Evolutionary conservation across 2,113 vertebrate genomes (phyloP).

Genomic region (Blennius ocellaris): DNA sequence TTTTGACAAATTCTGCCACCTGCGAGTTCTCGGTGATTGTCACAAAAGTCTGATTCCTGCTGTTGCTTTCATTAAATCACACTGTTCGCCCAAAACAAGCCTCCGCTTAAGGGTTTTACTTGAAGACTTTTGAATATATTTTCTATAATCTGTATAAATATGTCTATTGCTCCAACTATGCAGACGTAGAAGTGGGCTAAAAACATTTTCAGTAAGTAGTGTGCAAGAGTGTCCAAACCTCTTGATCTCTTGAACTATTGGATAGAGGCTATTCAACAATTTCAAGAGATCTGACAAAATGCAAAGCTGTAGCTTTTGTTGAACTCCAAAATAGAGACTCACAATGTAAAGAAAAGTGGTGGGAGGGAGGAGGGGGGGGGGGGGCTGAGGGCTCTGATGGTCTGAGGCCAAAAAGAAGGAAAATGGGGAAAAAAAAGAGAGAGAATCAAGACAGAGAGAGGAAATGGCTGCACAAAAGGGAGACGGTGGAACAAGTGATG

Average conservation of each 20-base stretch:
- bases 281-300: slow-evolving; percentile 49
- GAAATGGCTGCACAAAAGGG: slow-evolving; percentile 49
- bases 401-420: slow-evolving; percentile 38
- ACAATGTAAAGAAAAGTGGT: slow-evolving; percentile 44
- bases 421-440: slow-evolving; percentile 31
- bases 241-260: slow-evolving; percentile 46
- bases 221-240: slow-evolving; percentile 41
- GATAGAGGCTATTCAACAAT: slow-evolving; percentile 25
- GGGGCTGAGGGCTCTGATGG: slow-evolving; percentile 35
- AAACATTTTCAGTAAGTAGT: slow-evolving; percentile 34
- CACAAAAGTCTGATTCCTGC: not conserved
- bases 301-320: slow-evolving; percentile 23
- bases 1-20: slow-evolving; percentile 29
- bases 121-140: too few species aligned
- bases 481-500: slow-evolving; percentile 53
- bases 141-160: too few species aligned
- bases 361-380: not conserved
- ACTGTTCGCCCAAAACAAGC: not conserved
- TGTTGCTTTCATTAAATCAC: slow-evolving; percentile 16
- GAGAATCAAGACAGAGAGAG: slow-evolving; percentile 17
- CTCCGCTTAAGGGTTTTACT: too few species aligned
- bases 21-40: not conserved
- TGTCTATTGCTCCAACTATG: too few species aligned
- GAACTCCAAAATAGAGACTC: slow-evolving; percentile 55
- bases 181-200: slow-evolving; percentile 17